These are phyloP conservation scores for Ophion ventricosus DNA, from an alignment of 2,888 invertebrate genomes.

Conservation along the genomic window DNA sequence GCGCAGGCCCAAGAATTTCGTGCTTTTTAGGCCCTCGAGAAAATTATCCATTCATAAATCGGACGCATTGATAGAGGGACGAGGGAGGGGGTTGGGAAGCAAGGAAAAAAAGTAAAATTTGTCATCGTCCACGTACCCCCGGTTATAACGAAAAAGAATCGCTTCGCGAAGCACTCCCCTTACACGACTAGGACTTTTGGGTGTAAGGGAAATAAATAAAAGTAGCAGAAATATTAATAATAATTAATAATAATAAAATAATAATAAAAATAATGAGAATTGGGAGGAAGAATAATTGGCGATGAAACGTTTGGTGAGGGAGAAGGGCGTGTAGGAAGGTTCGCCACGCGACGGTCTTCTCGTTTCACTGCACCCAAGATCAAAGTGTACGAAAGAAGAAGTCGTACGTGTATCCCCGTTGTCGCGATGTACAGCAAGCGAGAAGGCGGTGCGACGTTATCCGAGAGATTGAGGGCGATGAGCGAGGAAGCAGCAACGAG, in stretches of 20 bases:
- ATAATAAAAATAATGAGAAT: constrained; percentile 11
- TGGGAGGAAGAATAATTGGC: neutral
- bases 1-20: neutral
- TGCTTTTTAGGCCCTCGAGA: neutral
- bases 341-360: neutral
- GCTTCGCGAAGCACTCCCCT: neutral
- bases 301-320: neutral
- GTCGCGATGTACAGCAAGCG: neutral
- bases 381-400: neutral
- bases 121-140: neutral
- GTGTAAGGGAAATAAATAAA: constrained; percentile 2
- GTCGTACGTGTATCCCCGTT: neutral
- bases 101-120: neutral
- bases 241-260: neutral
- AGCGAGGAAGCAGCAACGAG: no score
- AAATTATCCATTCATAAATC: neutral
- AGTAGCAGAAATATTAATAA: no score
- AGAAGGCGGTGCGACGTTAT: neutral
- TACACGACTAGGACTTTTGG: neutral
- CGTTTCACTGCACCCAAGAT: neutral
- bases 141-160: neutral
- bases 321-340: constrained; percentile 1
- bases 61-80: neutral
- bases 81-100: neutral
- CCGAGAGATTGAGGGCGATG: no score